Base-by-base conservation (phyloP, 2,113 vertebrate species). In the Panthera leo region DNA sequence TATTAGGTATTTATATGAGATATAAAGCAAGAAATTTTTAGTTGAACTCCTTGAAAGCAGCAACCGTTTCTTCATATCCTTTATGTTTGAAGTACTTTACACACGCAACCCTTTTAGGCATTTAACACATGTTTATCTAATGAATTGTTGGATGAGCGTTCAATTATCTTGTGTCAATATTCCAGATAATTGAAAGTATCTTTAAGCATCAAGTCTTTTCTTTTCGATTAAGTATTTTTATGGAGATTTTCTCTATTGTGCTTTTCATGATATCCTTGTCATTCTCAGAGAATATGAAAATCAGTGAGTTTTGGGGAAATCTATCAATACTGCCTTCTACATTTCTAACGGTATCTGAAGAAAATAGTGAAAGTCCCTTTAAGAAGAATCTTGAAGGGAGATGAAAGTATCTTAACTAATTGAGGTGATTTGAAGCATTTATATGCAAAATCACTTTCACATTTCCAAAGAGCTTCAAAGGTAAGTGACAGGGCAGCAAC, bases 351-450 rank as follows among this genome's bases (percentile, higher is more conserved):
- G 42, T 86, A 76, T 45, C 76, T 95, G 39, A 91, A 93, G n/a
- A 85, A 91, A 82, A 97, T 67, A 91, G 55, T 51, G 89, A 36
- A 91, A 63, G 21, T 89, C 12, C 45, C 94, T 94, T 89, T 89
- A 89, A 95, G 70, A 96, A 97, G 48, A 63, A 55, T 94, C 42
- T 84, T 85, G 85, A 86, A 82, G 42, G 36, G 75, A 96, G 29
- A 87, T 92, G 70, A 97, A 96, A 80, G 36, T 75, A 85, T 87
- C 87, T 96, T 94, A 70, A 51, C 83, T 87, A 97, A 95, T 48
- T 79, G 76, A 95, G 73, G 73, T 95, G 63, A 86, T 96, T 94
- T 93, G 86, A 89, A 97, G 84, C 78, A 96, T 34, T 96, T 94
- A 93, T 0, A 93, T 93, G 86, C 68, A 97, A 96, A 97, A 89